Conservation (phyloP, 2,113 vertebrate genomes). For the Amphilophus citrinellus region DNA sequence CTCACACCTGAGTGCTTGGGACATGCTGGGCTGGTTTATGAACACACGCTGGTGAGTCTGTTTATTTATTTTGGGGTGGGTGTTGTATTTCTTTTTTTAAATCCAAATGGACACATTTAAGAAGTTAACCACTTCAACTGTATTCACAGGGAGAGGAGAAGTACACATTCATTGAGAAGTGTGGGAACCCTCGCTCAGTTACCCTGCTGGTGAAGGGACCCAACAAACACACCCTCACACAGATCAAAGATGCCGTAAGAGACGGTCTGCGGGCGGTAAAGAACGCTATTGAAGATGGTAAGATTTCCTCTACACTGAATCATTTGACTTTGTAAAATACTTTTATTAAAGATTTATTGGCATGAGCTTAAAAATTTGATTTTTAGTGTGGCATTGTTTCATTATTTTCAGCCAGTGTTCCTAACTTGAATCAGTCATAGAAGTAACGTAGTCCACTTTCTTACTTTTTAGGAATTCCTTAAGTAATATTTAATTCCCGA, state of each 20-base stretch:
- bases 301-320: not conserved
- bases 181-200: constrained; percentile 94
- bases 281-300: constrained; percentile 98
- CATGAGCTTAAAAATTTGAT: not conserved
- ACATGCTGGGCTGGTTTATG: constrained; percentile 91
- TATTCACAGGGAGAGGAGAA: constrained; percentile 93
- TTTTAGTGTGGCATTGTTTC: too few relatives aligned
- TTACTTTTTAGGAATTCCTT: not conserved
- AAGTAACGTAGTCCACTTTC: fast-evolving
- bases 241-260: constrained; percentile 96
- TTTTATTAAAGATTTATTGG: not conserved
- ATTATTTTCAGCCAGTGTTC: too few relatives aligned
- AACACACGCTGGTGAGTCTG: constrained; percentile 91
- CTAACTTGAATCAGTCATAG: too few relatives aligned
- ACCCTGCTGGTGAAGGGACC: constrained; percentile 94
- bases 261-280: constrained; percentile 96
- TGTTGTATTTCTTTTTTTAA: not conserved
- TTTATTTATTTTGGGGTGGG: fast-evolving
- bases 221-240: constrained; percentile 95
- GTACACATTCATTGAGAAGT: constrained; percentile 96
- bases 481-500: not conserved
- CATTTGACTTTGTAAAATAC: not conserved
- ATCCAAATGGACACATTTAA: not conserved
- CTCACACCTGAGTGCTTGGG: constrained; percentile 92
- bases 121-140: not conserved